Evolutionary conservation across 2,888 invertebrate species (phyloP).

Genomic region (Metalampra italica): DNA sequence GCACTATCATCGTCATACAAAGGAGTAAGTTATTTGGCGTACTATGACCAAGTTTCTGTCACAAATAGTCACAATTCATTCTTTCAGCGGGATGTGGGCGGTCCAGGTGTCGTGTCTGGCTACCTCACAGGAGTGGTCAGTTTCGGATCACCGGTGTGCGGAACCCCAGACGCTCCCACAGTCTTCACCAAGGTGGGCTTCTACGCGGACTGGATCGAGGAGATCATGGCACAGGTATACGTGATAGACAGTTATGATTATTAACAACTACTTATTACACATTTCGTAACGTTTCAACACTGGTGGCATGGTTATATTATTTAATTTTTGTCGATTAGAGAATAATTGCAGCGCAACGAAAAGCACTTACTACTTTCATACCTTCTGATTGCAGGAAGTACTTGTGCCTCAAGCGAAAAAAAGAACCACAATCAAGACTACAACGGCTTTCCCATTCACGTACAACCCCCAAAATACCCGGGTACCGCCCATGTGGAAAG

Average conservation of each 20-base stretch:
- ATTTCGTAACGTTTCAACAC: too few relatives aligned
- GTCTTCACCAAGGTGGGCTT: conserved; percentile 62
- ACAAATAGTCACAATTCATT: too few relatives aligned
- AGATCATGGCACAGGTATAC: conserved; percentile 47
- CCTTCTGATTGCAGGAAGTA: conserved; percentile 23
- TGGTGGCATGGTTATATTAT: too few relatives aligned
- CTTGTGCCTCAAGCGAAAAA: conserved; percentile 20
- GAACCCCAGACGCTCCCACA: conserved; percentile 53
- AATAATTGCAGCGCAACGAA: too few relatives aligned
- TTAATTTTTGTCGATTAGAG: too few relatives aligned
- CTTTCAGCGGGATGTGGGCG: conserved; percentile 54
- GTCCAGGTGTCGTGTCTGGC: conserved; percentile 47
- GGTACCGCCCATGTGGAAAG: conserved; percentile 28
- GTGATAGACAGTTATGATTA: background rate
- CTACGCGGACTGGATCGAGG: conserved; percentile 55
- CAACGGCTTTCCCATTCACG: background rate
- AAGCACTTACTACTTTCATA: too few relatives aligned
- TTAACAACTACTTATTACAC: too few relatives aligned
- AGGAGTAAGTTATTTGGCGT: too few relatives aligned
- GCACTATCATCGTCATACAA: too few relatives aligned
- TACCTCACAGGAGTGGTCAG: conserved; percentile 50
- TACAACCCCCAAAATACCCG: background rate
- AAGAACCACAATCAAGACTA: conserved; percentile 25
- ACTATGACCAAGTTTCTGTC: too few relatives aligned
- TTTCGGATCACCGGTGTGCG: conserved; percentile 58